Conservation (phyloP, 2,797 vertebrate genomes). For the Gallinago nigripennis region DNA sequence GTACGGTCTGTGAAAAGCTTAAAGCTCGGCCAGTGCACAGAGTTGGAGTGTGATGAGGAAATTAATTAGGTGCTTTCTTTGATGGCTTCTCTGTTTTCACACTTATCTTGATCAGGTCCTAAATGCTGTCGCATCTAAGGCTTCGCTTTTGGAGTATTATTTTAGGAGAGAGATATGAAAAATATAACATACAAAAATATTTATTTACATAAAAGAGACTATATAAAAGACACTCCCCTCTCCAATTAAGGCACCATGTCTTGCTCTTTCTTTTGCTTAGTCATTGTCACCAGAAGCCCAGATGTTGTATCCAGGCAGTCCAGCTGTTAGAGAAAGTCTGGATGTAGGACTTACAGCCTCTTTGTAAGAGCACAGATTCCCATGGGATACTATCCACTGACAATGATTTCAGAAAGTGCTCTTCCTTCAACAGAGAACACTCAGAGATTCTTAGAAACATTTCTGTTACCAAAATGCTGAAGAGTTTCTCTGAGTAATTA, state of each 20-base stretch:
- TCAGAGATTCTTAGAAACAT: not conserved
- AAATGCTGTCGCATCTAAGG: not conserved
- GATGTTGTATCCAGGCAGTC: not conserved
- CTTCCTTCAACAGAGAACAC: not conserved
- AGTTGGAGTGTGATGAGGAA: not conserved
- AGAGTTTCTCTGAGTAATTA: not conserved
- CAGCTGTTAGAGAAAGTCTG: not conserved
- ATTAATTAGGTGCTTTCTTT: not conserved
- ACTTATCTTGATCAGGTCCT: not conserved
- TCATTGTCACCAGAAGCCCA: not conserved
- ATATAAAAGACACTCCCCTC: not conserved
- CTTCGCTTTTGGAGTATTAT: not conserved
- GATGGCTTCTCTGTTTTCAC: not conserved
- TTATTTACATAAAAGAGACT: not conserved
- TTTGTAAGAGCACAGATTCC: not conserved
- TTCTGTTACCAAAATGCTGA: not conserved
- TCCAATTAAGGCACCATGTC: not conserved
- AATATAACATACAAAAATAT: too few species aligned
- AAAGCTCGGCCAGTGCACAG: not conserved
- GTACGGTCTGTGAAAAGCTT: constrained; percentile 1
- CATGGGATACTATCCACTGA: not conserved
- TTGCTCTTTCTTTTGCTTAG: not conserved
- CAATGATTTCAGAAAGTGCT: not conserved
- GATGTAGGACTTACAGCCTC: not conserved
- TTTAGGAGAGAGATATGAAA: not conserved